Percentiles rank a stretch among this genome's conserved stretches.
phyloP scores from a whole-genome alignment of 2,888 invertebrate genomes.

The Hemicrepidius hirtus region DNA sequence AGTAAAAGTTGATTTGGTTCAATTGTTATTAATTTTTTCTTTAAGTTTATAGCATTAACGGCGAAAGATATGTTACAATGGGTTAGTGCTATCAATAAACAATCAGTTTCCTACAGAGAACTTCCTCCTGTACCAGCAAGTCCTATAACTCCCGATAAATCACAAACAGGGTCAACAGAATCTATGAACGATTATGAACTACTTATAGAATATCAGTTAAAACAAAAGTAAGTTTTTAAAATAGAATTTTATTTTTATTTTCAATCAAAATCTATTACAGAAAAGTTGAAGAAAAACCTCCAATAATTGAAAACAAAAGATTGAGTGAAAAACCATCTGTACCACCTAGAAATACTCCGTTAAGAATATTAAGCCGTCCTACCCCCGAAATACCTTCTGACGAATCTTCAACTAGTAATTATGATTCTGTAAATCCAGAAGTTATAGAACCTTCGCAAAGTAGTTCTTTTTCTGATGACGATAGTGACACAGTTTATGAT shows the following conservation, averaged over 20 bases:
- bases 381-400: conserved; percentile 20
- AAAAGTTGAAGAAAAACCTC: not conserved
- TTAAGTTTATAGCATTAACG: conserved; percentile 52
- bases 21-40: not conserved
- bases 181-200: conserved; percentile 39
- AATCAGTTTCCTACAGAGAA: conserved; percentile 19
- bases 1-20: not conserved
- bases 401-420: conserved; percentile 37
- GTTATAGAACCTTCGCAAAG: conserved; percentile 1
- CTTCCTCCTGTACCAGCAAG: conserved; percentile 37
- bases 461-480: conserved; percentile 45
- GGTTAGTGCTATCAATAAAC: conserved; percentile 48
- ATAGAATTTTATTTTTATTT: not conserved
- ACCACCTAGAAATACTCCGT: conserved; percentile 31
- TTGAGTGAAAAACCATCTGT: not conserved
- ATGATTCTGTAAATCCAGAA: conserved; percentile 29
- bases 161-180: not conserved
- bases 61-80: conserved; percentile 53
- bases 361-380: not conserved
- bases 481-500: conserved; percentile 43
- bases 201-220: conserved; percentile 21
- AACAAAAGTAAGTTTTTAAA: conserved; percentile 32
- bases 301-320: not conserved
- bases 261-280: not conserved
- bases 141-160: not conserved